phyloP scores from a whole-genome alignment of 2,888 invertebrate species.

The Campoletis raptor region DNA sequence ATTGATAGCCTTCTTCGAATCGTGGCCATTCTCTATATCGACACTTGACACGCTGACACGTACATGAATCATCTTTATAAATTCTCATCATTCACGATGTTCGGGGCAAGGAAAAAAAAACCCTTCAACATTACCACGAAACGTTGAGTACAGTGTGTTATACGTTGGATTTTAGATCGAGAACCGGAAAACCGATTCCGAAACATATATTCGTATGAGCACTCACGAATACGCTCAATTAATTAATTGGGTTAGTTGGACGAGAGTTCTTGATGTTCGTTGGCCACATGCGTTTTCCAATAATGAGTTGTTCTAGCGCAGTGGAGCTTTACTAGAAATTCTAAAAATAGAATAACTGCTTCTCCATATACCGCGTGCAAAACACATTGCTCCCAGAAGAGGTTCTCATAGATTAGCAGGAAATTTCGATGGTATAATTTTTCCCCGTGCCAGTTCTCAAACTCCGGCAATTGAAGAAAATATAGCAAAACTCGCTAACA shows the following conservation, averaged over 20 bases:
- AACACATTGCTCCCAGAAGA: constrained; percentile 51
- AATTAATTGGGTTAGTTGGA: constrained; percentile 63
- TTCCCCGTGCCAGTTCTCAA: constrained; percentile 42
- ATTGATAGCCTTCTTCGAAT: background rate
- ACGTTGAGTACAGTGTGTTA: background rate
- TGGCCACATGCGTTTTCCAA: constrained; percentile 25
- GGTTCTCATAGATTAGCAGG: constrained; percentile 41
- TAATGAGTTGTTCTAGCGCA: constrained; percentile 25
- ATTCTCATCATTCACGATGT: background rate
- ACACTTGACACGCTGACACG: background rate
- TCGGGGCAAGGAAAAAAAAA: background rate
- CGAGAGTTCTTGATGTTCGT: constrained; percentile 24
- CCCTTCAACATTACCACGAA: background rate
- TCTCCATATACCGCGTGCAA: constrained; percentile 7
- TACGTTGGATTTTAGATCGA: background rate
- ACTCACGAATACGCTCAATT: constrained; percentile 10
- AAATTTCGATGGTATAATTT: constrained; percentile 54
- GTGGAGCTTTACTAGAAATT: constrained; percentile 23
- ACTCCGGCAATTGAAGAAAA: constrained; percentile 63
- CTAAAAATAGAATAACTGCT: constrained; percentile 19
- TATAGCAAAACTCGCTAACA: constrained; percentile 81
- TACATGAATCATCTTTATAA: background rate
- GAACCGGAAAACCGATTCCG: background rate
- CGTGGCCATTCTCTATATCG: background rate
- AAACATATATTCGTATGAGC: background rate